phyloP scores from a whole-genome alignment of 2,797 vertebrate species.

The Microcaecilia unicolor region DNA sequence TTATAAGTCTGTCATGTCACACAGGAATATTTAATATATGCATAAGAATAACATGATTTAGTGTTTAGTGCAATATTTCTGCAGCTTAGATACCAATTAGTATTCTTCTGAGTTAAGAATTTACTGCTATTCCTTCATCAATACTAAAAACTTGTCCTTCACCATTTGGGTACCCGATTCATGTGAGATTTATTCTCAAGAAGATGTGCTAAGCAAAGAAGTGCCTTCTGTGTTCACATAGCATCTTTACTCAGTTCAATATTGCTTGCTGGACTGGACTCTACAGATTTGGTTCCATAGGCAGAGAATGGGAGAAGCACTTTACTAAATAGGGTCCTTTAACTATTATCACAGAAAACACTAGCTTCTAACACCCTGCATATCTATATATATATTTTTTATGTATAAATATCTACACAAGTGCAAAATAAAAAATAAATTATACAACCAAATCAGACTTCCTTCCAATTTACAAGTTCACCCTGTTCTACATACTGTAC shows the following conservation, averaged over 20 bases:
- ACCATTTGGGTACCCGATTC: conserved; percentile 25
- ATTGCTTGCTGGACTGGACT: too few species aligned
- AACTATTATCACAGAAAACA: conserved; percentile 56
- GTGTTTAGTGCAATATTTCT: conserved; percentile 58
- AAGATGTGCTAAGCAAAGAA: too few species aligned
- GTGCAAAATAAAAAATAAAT: conserved; percentile 89
- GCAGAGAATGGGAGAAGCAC: too few species aligned
- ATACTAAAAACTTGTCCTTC: conserved; percentile 47
- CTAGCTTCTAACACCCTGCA: conserved; percentile 55
- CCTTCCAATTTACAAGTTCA: conserved; percentile 74
- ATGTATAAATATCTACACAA: conserved; percentile 85
- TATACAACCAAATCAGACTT: conserved; percentile 76
- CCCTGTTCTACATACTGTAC: conserved; percentile 73
- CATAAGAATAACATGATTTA: conserved; percentile 70
- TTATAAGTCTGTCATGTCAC: conserved; percentile 44
- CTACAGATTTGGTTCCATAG: too few species aligned
- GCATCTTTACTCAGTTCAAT: too few species aligned
- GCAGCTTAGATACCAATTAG: conserved; percentile 44
- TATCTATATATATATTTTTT: conserved; percentile 30
- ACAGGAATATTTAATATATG: too few species aligned
- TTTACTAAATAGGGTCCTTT: too few species aligned
- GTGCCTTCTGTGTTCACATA: too few species aligned
- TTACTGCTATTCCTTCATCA: conserved; percentile 36
- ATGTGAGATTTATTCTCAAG: too few species aligned
- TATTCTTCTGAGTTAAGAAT: conserved; percentile 42